Percentiles rank a stretch among this genome's conserved stretches.
Evolutionary conservation across 2,888 invertebrate species (phyloP).

Genomic region (Leucophenga montana): DNA sequence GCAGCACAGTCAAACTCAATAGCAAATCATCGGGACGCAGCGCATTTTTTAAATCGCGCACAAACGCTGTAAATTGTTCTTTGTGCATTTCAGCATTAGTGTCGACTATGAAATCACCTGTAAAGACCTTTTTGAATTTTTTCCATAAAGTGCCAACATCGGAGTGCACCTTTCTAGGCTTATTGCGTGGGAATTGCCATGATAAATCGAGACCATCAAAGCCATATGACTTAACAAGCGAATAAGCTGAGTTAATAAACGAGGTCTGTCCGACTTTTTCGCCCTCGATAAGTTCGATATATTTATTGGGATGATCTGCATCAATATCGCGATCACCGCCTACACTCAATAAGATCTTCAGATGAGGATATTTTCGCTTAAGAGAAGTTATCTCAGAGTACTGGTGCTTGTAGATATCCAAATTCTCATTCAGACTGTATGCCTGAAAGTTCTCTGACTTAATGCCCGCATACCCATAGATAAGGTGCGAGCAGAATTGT

Average conservation of each 20-base stretch:
- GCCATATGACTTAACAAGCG: conserved; percentile 82
- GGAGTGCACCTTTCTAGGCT: conserved; percentile 83
- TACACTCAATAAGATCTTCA: conserved; percentile 83
- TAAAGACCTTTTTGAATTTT: conserved; percentile 83
- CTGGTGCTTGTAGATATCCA: conserved; percentile 82
- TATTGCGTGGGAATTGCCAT: conserved; percentile 87
- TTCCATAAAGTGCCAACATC: conserved; percentile 80
- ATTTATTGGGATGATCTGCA: conserved; percentile 78
- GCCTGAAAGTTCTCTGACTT: conserved; percentile 81
- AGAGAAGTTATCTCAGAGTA: conserved; percentile 82
- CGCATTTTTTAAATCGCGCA: conserved; percentile 82
- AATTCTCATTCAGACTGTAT: conserved; percentile 80
- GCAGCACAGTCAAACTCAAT: conserved; percentile 81
- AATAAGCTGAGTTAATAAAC: conserved; percentile 83
- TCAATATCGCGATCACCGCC: conserved; percentile 84
- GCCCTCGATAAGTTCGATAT: conserved; percentile 82
- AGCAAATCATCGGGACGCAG: conserved; percentile 79
- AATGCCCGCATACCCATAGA: conserved; percentile 87
- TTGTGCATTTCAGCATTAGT: conserved; percentile 84
- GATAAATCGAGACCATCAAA: conserved; percentile 92
- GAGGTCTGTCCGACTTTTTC: conserved; percentile 80
- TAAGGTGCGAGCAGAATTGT: conserved; percentile 84
- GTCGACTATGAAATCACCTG: conserved; percentile 81
- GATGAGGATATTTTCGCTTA: conserved; percentile 80
- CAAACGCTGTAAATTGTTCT: conserved; percentile 84